Percentiles rank a stretch among this genome's conserved stretches.
phyloP scores from a whole-genome alignment of 2,888 invertebrate species.

The Melipona bicolor region DNA sequence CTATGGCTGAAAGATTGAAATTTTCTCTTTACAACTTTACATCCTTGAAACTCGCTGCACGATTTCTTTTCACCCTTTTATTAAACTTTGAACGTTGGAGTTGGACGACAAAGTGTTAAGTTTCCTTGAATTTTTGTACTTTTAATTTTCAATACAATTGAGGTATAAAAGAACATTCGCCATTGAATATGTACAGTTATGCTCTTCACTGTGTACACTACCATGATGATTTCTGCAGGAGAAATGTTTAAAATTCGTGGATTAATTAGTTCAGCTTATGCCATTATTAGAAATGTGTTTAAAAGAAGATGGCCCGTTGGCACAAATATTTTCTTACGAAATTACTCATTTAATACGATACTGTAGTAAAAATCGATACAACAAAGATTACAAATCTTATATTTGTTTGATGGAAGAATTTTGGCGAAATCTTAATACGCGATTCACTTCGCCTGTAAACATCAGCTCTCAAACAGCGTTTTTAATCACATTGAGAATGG shows the following conservation, averaged over 20 bases:
- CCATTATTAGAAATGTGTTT: slow-evolving; percentile 85
- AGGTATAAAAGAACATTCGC: too few relatives aligned
- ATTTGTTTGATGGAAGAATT: slow-evolving; percentile 81
- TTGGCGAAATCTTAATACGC: slow-evolving; percentile 81
- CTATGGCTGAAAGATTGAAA: too few relatives aligned
- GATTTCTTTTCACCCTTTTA: too few relatives aligned
- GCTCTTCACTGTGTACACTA: too few relatives aligned
- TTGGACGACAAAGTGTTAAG: too few relatives aligned
- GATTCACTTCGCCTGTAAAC: slow-evolving; percentile 75
- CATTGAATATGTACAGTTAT: too few relatives aligned
- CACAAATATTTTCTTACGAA: slow-evolving; percentile 85
- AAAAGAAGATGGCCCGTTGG: slow-evolving; percentile 81
- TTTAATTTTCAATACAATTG: too few relatives aligned
- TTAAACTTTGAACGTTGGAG: too few relatives aligned
- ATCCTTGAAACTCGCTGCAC: too few relatives aligned
- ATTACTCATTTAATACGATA: slow-evolving; percentile 85
- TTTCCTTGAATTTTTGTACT: too few relatives aligned
- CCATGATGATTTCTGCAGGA: neutral
- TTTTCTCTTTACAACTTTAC: too few relatives aligned
- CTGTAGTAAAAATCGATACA: slow-evolving; percentile 85
- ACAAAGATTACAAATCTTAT: slow-evolving; percentile 74
- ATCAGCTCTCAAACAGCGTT: neutral
- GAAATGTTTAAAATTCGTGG: slow-evolving; percentile 44
- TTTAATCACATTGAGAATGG: too few relatives aligned
- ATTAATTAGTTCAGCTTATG: slow-evolving; percentile 82